Conservation (phyloP, 2,113 vertebrate genomes). For the Gymnogyps californianus region DNA sequence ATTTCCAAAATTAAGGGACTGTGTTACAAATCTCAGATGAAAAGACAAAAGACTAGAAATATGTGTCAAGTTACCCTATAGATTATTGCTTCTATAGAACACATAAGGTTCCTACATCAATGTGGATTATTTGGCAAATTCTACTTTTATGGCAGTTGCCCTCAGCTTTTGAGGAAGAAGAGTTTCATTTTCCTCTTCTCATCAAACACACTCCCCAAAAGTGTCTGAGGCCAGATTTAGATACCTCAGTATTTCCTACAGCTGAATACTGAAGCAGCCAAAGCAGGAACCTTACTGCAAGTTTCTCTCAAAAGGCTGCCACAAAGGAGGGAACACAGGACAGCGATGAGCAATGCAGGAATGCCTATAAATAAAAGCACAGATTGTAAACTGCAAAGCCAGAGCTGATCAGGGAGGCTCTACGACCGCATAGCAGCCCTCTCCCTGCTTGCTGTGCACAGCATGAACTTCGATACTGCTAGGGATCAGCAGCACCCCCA, state of each 20-base stretch:
- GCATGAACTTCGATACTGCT: rapidly evolving
- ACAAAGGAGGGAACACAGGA: neutral
- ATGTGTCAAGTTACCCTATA: neutral
- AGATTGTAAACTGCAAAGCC: neutral
- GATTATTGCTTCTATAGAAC: neutral
- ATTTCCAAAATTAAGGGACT: neutral
- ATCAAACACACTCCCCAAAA: neutral
- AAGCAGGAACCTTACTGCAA: neutral
- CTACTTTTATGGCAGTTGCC: neutral
- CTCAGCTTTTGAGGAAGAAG: neutral
- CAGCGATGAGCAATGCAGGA: neutral
- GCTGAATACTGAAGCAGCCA: neutral
- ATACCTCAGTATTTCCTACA: neutral
- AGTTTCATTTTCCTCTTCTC: neutral
- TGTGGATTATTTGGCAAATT: neutral
- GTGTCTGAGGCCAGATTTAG: neutral
- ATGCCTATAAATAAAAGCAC: neutral
- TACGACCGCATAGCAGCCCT: rapidly evolving
- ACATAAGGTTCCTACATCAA: neutral
- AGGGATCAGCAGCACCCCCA: neutral
- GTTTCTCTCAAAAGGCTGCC: neutral
- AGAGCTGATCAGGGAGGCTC: neutral
- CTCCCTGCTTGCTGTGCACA: neutral
- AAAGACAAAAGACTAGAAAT: neutral
- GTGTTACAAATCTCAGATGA: neutral